phyloP scores from a whole-genome alignment of 2,797 vertebrate species.

The Gastrophryne carolinensis region DNA sequence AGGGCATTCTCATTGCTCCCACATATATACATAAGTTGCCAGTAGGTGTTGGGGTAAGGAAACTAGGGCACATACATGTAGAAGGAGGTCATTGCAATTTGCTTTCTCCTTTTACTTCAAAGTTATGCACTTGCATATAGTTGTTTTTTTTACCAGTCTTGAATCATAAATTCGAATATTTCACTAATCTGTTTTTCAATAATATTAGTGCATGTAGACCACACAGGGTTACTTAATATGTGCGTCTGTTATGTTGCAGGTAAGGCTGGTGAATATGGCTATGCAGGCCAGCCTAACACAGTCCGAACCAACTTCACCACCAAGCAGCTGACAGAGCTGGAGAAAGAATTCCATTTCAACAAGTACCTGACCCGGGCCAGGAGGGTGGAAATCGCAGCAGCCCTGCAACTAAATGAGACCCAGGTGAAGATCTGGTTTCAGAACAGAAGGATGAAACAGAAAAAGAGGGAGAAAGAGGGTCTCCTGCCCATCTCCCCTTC shows the following conservation, averaged over 20 bases:
- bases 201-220: no score
- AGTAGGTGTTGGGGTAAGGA: no score
- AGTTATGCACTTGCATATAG: no score
- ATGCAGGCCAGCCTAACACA: conserved; percentile 87
- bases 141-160: no score
- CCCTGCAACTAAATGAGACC: conserved; percentile 94
- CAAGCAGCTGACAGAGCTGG: conserved; percentile 95
- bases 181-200: no score
- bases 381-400: conserved; percentile 92
- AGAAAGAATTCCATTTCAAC: conserved; percentile 99
- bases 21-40: no score
- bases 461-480: conserved; percentile 96
- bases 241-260: conserved; percentile 69
- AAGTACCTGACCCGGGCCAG: conserved; percentile 95
- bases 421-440: conserved; percentile 99
- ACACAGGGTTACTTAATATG: no score
- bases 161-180: no score
- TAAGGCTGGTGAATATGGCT: conserved; percentile 90
- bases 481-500: conserved; percentile 74
- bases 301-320: conserved; percentile 97
- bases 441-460: conserved; percentile 97
- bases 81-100: no score
- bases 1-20: no score
- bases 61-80: no score
- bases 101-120: no score